phyloP scores from a whole-genome alignment of 2,113 vertebrate species.

The Butorides virescens region DNA sequence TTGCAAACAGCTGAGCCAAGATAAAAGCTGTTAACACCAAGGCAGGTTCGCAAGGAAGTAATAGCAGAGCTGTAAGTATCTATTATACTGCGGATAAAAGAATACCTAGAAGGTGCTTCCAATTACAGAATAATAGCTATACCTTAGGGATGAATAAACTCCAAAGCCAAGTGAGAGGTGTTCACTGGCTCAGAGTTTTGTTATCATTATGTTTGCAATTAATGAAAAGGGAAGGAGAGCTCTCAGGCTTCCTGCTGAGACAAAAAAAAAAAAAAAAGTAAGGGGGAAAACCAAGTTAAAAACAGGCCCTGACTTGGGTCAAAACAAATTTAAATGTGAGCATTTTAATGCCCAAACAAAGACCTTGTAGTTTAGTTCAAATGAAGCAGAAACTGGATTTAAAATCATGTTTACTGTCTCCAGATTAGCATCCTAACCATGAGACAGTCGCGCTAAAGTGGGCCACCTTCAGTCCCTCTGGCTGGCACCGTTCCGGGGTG shows the following conservation, averaged over 20 bases:
- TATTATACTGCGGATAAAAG: neutral
- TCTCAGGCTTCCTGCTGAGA: neutral
- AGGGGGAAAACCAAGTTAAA: neutral
- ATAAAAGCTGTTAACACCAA: neutral
- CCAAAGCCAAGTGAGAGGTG: constrained; percentile 20
- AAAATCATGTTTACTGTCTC: neutral
- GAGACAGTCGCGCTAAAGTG: neutral
- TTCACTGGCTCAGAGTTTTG: neutral
- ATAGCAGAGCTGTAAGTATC: neutral
- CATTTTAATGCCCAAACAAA: neutral
- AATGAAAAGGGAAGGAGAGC: neutral
- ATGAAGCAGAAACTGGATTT: constrained; percentile 20
- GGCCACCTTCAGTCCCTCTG: neutral
- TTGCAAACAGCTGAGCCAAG: constrained; percentile 27
- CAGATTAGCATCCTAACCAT: neutral
- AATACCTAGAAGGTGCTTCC: constrained; percentile 33
- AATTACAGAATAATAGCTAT: constrained; percentile 12
- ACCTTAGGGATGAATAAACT: constrained; percentile 45
- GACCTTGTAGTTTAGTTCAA: neutral
- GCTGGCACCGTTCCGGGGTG: neutral
- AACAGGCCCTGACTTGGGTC: neutral
- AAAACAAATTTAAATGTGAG: constrained; percentile 13
- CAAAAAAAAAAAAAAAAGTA: neutral
- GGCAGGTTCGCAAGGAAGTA: neutral
- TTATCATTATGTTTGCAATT: neutral